Evolutionary conservation across 2,797 vertebrate genomes (phyloP).

Genomic region (Tangara arthus): DNA sequence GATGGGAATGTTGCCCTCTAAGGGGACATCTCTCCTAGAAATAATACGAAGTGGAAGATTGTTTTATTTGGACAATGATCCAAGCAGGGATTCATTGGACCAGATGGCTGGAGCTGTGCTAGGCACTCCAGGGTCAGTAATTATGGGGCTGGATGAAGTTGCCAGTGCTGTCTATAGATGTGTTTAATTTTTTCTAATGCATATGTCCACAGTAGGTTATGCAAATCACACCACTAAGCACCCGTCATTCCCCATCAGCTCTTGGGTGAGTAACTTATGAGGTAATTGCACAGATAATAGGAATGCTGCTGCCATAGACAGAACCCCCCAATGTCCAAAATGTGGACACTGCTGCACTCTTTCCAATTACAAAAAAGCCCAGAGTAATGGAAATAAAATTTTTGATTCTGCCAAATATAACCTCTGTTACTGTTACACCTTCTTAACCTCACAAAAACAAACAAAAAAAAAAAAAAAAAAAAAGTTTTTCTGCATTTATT

Average conservation of each 20-base stretch:
- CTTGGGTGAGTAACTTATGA: neutral
- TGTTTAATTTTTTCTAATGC: neutral
- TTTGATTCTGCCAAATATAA: neutral
- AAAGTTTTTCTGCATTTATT: neutral
- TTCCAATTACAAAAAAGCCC: neutral
- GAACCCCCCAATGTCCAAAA: neutral
- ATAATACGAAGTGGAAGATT: neutral
- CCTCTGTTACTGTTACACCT: neutral
- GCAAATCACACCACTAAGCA: neutral
- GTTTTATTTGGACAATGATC: neutral
- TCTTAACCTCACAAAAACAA: neutral
- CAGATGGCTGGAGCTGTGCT: neutral
- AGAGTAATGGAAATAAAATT: neutral
- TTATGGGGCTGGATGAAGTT: neutral
- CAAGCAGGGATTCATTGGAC: neutral
- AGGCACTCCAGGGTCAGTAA: neutral
- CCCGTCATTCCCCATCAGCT: accelerated
- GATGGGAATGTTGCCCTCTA: neutral
- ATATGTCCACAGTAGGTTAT: neutral
- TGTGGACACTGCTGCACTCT: neutral
- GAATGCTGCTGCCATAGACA: neutral
- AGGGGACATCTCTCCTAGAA: neutral
- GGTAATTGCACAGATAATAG: neutral
- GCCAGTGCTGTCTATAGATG: neutral
- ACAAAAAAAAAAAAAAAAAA: neutral